phyloP scores from a whole-genome alignment of 2,888 invertebrate genomes.

The Rhingia campestris region DNA sequence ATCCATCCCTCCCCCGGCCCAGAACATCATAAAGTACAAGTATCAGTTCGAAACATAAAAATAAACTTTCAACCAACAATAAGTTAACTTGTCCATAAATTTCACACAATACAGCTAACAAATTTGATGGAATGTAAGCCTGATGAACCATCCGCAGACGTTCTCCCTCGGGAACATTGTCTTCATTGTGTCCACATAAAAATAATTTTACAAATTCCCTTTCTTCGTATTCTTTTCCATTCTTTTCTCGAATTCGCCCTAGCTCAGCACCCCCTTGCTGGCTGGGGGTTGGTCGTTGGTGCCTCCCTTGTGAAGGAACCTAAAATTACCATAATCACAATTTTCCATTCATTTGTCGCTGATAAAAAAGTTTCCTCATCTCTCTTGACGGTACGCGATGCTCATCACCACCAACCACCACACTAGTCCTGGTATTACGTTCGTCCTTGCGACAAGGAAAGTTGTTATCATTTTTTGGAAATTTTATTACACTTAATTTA shows the following conservation, averaged over 20 bases:
- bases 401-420: slow-evolving; percentile 6
- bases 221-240: slow-evolving; percentile 35
- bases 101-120: slow-evolving; percentile 57
- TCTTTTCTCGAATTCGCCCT: background rate
- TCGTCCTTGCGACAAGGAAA: slow-evolving; percentile 25
- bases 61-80: slow-evolving; percentile 65
- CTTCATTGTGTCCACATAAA: slow-evolving; percentile 70
- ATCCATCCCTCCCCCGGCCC: background rate
- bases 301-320: slow-evolving; percentile 6
- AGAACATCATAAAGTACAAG: slow-evolving; percentile 49
- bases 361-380: slow-evolving; percentile 69
- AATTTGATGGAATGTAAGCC: slow-evolving; percentile 71
- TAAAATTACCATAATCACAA: slow-evolving; percentile 73
- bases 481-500: slow-evolving; percentile 73
- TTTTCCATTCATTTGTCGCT: slow-evolving; percentile 72
- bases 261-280: background rate
- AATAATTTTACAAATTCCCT: slow-evolving; percentile 61
- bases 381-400: slow-evolving; percentile 8
- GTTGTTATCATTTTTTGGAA: slow-evolving; percentile 60
- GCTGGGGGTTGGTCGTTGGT: background rate
- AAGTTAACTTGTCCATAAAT: slow-evolving; percentile 67
- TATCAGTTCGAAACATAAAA: slow-evolving; percentile 59
- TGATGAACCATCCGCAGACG: slow-evolving; percentile 59
- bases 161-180: slow-evolving; percentile 49
- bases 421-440: background rate